These are phyloP conservation scores for Macropis europaea DNA, from an alignment of 2,888 invertebrate species.

Conservation along the genomic window DNA sequence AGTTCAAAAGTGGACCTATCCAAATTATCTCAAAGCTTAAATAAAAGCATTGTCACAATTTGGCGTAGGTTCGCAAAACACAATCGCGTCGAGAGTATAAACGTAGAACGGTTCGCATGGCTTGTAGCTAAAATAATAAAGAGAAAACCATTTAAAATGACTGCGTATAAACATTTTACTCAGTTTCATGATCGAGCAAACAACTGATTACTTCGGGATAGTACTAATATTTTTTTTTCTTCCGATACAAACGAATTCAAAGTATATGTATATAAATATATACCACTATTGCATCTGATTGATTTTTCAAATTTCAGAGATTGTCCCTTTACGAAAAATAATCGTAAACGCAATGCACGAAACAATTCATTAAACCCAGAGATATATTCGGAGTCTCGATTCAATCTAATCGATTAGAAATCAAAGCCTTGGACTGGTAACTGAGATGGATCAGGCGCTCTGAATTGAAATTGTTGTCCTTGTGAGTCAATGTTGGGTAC, in stretches of 20 bases:
- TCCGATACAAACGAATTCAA: conserved; percentile 43
- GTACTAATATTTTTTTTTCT: conserved; percentile 23
- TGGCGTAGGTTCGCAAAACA: conserved; percentile 45
- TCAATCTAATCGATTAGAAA: conserved; percentile 83
- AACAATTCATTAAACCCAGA: conserved; percentile 54
- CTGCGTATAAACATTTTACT: conserved; percentile 52
- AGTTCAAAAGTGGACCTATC: conserved; percentile 17
- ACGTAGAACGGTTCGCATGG: conserved; percentile 45
- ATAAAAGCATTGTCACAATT: conserved; percentile 50
- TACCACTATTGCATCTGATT: conserved; percentile 28
- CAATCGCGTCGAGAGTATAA: conserved; percentile 46
- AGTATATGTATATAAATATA: conserved; percentile 33
- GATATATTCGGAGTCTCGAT: conserved; percentile 51
- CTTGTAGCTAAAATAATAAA: conserved; percentile 51
- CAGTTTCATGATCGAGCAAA: conserved; percentile 40
- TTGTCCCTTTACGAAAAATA: conserved; percentile 41
- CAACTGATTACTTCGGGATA: conserved; percentile 34
- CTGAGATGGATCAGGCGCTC: conserved; percentile 73
- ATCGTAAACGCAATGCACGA: conserved; percentile 51
- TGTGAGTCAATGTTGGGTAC: conserved; percentile 90
- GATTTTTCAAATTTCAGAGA: conserved; percentile 48
- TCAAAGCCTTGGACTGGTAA: conserved; percentile 90
- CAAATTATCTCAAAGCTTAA: conserved; percentile 41
- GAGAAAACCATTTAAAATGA: conserved; percentile 49
- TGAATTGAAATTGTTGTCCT: conserved; percentile 85